Conservation (phyloP, 1,140 invertebrate genomes). For the Lethocerus indicus region DNA sequence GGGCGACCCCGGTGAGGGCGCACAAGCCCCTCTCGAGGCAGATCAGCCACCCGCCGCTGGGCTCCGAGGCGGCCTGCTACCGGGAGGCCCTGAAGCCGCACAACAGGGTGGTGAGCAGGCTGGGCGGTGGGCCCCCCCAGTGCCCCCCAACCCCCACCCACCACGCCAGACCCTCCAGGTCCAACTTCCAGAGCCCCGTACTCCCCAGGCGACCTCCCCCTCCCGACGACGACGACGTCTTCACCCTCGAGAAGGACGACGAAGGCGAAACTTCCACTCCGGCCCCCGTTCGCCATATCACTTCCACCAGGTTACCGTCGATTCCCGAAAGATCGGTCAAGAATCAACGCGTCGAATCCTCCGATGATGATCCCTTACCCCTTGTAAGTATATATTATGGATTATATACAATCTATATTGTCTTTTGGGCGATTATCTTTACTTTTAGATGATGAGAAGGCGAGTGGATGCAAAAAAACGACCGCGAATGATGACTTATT, state of each 20-base stretch:
- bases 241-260: too few relatives aligned
- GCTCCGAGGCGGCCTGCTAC: too few relatives aligned
- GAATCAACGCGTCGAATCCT: slow-evolving; percentile 38
- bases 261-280: slow-evolving; percentile 14
- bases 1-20: slow-evolving; percentile 29
- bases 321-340: slow-evolving; percentile 50
- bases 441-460: too few relatives aligned
- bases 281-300: slow-evolving; percentile 37
- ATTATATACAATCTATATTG: background rate
- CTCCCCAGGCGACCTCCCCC: too few relatives aligned
- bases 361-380: slow-evolving; percentile 61
- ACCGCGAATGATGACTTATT: too few relatives aligned
- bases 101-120: slow-evolving; percentile 13
- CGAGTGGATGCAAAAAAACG: too few relatives aligned
- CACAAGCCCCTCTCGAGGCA: slow-evolving; percentile 40
- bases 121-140: slow-evolving; percentile 24
- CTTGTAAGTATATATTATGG: slow-evolving; percentile 36
- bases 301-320: slow-evolving; percentile 60
- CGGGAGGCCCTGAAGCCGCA: background rate
- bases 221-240: too few relatives aligned
- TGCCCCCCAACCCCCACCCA: slow-evolving; percentile 72
- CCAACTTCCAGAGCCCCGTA: too few relatives aligned
- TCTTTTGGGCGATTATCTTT: too few relatives aligned
- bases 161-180: slow-evolving; percentile 47
- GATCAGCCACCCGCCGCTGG: slow-evolving; percentile 17